A percentile compares a stretch with the other conserved stretches of the same genome.
Evolutionary conservation across 2,888 invertebrate species (phyloP).

Genomic region (Clusia tigrina): DNA sequence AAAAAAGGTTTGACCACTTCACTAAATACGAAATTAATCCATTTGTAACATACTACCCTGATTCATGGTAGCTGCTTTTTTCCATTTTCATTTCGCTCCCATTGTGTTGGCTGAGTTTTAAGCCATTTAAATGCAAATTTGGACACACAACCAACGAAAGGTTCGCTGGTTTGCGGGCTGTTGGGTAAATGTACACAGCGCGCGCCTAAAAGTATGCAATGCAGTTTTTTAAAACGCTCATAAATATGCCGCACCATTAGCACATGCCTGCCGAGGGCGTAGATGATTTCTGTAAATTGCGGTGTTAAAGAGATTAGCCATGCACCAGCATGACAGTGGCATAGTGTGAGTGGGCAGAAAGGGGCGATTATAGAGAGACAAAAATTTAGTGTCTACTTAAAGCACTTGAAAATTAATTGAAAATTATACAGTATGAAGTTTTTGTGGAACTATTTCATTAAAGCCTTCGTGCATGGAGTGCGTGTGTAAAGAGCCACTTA

Average conservation of each 20-base stretch:
- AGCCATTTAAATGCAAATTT: slow-evolving; percentile 54
- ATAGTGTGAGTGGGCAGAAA: too few species aligned
- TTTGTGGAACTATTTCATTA: too few species aligned
- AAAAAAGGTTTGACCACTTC: neutral
- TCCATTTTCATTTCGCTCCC: neutral
- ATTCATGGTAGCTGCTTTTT: neutral
- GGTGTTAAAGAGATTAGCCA: slow-evolving; percentile 41
- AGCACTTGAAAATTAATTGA: too few species aligned
- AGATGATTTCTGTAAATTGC: slow-evolving; percentile 40
- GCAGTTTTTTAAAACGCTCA: slow-evolving; percentile 27
- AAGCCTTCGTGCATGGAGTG: too few species aligned
- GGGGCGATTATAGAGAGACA: too few species aligned
- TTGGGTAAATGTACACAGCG: slow-evolving; percentile 21
- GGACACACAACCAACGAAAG: neutral
- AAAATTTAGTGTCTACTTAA: too few species aligned
- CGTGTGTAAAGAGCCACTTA: too few species aligned
- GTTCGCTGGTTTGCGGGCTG: neutral
- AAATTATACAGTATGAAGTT: too few species aligned
- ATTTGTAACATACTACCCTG: slow-evolving; percentile 19
- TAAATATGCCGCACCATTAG: slow-evolving; percentile 37
- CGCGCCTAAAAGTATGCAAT: slow-evolving; percentile 47
- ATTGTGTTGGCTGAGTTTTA: slow-evolving; percentile 21
- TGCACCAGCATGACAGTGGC: neutral
- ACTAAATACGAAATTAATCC: slow-evolving; percentile 19
- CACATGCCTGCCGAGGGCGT: slow-evolving; percentile 26